Base-by-base conservation (phyloP, 2,888 invertebrate genomes). In the Geophilus truncorum region DNA sequence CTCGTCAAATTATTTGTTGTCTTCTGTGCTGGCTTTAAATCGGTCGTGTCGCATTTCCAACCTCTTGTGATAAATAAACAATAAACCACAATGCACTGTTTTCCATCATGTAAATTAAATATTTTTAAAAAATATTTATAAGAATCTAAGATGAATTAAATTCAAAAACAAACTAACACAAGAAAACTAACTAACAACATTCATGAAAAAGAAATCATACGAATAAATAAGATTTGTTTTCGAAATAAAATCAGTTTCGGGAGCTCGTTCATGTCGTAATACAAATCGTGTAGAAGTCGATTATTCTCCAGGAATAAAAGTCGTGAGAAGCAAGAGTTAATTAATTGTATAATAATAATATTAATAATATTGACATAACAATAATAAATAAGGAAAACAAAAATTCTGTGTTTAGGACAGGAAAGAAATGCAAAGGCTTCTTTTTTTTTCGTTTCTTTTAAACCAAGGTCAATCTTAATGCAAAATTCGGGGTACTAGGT, bases 251-350 rank as follows among this genome's bases (percentile, higher is more conserved):
- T 62, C 15, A 6, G 18, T 62, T 62, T n/a, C n/a, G 62, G 62
- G 62, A 62, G 62, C 25, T 57, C 62, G 62, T 62, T 23, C 10
- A 25, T 23, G 7, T 62, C 62, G 62, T 62, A 57, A 21, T 57
- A 57, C 6, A 25, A 62, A 62, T 62, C 62, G 62, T 62, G 62
- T 62, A 62, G 62, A 62, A 62, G 62, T 62, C 62, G 62, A 62
- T 62, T 62, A 62, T 62, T 62, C 62, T 62, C 62, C 62, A 62
- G 62, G 62, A 62, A 62, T 62, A 62, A 62, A 62, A 62, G 62
- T 62, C 62, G 62, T 62, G 28, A 62, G 62, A 62, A 62, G 62
- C 62, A 62, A 62, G 25, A 25, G 18, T 15, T 15, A n/a, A 2
- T n/a, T 12, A 45, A 45, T 45, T 45, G 18, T n/a, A 15, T 45